A percentile compares a stretch with the other conserved stretches of the same genome.
phyloP scores from a whole-genome alignment of 2,113 vertebrate genomes.

The Dermatemys mawii region DNA sequence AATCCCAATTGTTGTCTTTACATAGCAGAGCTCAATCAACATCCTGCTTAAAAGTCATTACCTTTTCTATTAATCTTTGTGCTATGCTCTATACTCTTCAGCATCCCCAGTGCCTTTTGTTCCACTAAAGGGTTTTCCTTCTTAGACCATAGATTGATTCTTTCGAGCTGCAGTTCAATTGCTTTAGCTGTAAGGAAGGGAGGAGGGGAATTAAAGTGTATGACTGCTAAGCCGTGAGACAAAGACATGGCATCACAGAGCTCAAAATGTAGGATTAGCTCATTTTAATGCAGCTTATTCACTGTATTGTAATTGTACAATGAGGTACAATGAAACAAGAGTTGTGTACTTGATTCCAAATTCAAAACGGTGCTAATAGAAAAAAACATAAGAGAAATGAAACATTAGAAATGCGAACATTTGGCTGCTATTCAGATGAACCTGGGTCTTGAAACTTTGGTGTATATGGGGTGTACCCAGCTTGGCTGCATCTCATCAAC shows the following conservation, averaged over 20 bases:
- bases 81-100: neutral
- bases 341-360: neutral
- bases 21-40: neutral
- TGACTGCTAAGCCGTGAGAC: conserved; percentile 15
- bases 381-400: neutral
- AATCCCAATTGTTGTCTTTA: neutral
- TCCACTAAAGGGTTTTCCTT: conserved; percentile 30
- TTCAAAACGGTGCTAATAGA: neutral
- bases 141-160: conserved; percentile 11
- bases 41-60: neutral
- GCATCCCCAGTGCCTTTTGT: conserved; percentile 6
- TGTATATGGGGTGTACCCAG: neutral
- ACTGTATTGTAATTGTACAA: conserved; percentile 34
- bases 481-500: neutral
- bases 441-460: neutral
- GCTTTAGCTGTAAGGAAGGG: neutral
- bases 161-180: neutral
- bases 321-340: conserved; percentile 13
- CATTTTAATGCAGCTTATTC: conserved; percentile 23
- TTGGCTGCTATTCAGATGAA: neutral
- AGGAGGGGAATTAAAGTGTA: neutral
- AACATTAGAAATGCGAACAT: neutral
- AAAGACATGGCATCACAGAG: conserved; percentile 18
- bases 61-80: neutral
- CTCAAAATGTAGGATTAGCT: conserved; percentile 41